Conservation (phyloP, 2,797 vertebrate species). For the Jordanella pulchra region DNA sequence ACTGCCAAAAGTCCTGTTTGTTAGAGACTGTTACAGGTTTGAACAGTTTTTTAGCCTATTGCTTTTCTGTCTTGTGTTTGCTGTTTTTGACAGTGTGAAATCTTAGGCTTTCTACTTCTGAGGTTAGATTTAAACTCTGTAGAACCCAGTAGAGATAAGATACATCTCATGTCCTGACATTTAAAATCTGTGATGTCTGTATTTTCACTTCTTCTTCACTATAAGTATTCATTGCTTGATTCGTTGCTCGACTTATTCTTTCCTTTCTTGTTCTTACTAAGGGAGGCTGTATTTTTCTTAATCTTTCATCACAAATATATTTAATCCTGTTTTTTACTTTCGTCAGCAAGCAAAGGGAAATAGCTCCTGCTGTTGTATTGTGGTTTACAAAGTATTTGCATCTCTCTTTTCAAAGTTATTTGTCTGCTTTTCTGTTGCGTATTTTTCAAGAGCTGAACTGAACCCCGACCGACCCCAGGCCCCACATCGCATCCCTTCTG, state of each 20-base stretch:
- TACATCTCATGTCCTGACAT: background rate
- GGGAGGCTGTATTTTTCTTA: background rate
- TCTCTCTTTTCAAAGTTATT: background rate
- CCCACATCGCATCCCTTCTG: conserved; percentile 49
- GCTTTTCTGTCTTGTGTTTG: background rate
- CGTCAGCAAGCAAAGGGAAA: conserved; percentile 28
- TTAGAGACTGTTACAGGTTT: background rate
- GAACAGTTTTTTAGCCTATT: background rate
- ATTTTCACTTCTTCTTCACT: conserved; percentile 13
- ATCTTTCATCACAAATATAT: background rate
- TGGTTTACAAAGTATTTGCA: conserved; percentile 21
- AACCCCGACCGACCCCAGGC: conserved; percentile 38
- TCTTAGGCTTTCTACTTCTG: no score
- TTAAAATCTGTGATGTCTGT: background rate
- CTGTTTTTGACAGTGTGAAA: background rate
- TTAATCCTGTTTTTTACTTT: conserved; percentile 14
- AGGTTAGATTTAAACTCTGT: background rate
- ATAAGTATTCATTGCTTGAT: background rate
- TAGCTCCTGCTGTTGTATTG: conserved; percentile 30
- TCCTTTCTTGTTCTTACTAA: conserved; percentile 14
- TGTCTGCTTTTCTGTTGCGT: conserved; percentile 3
- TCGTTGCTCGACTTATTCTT: conserved; percentile 14
- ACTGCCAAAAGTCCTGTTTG: background rate
- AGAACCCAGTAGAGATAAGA: background rate
- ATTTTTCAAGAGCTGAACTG: conserved; percentile 46